phyloP scores from a whole-genome alignment of 23 tunicate species.

The Diplosoma virens region DNA sequence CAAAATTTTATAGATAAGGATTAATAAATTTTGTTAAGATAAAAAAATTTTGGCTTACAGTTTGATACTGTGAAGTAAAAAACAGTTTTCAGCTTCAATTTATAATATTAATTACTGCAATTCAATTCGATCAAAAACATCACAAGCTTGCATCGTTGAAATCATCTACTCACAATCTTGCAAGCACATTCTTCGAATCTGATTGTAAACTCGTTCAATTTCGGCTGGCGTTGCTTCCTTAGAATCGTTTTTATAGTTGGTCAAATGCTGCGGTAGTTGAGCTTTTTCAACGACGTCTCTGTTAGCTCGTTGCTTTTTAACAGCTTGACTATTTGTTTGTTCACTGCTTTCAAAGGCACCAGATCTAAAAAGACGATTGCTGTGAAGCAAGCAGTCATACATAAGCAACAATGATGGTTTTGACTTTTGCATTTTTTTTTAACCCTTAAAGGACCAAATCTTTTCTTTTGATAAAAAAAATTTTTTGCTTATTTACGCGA shows the following conservation, averaged over 20 bases:
- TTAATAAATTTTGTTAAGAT: too few species aligned
- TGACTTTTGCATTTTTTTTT: too few species aligned
- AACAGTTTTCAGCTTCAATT: not conserved
- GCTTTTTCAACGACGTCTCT: constrained; percentile 36
- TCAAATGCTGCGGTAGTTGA: constrained; percentile 60
- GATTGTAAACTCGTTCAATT: constrained; percentile 69
- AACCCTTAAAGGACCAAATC: too few species aligned
- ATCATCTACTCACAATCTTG: constrained; percentile 65
- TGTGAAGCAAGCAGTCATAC: too few species aligned
- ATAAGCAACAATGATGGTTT: too few species aligned
- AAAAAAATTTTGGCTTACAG: too few species aligned
- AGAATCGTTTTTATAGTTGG: constrained; percentile 50
- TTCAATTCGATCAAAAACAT: too few species aligned
- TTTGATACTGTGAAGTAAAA: too few species aligned
- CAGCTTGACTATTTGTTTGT: not conserved
- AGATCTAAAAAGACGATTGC: constrained; percentile 8
- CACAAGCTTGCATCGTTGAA: too few species aligned
- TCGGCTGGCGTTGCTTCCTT: constrained; percentile 93
- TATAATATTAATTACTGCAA: not conserved
- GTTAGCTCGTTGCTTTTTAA: not conserved
- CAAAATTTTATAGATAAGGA: not conserved
- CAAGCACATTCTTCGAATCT: constrained; percentile 38
- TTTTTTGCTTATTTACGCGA: too few species aligned
- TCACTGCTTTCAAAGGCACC: constrained; percentile 43
- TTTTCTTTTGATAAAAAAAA: too few species aligned